A percentile compares a stretch with the other conserved stretches of the same genome.
Evolutionary conservation across 2,797 vertebrate species (phyloP).

Genomic region (Diplodus puntazzo): DNA sequence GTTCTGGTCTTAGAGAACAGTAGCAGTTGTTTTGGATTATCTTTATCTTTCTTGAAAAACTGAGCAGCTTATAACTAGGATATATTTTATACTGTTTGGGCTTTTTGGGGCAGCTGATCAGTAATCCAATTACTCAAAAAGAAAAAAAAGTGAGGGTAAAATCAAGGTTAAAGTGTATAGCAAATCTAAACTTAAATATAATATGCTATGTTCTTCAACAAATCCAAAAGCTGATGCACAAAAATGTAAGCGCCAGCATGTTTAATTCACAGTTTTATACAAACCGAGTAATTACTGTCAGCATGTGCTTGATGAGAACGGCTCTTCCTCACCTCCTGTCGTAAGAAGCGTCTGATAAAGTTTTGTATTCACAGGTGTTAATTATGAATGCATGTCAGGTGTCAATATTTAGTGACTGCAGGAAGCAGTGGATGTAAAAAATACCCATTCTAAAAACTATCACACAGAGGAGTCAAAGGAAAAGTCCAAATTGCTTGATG

Average conservation of each 20-base stretch:
- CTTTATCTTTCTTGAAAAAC: slow-evolving; percentile 16
- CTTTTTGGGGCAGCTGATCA: slow-evolving; percentile 17
- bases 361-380: slow-evolving; percentile 11
- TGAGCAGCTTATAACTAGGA: slow-evolving; percentile 1
- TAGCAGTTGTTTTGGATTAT: slow-evolving; percentile 1
- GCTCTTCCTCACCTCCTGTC: slow-evolving; percentile 9
- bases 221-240: slow-evolving; percentile 11
- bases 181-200: background rate
- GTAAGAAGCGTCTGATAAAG: background rate
- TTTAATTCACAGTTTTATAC: slow-evolving; percentile 31
- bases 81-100: background rate
- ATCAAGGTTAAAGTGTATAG: too few species aligned
- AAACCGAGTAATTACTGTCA: slow-evolving; percentile 38
- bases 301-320: slow-evolving; percentile 35
- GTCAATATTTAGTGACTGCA: slow-evolving; percentile 10
- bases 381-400: slow-evolving; percentile 17
- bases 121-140: slow-evolving; percentile 8
- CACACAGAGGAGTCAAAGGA: slow-evolving; percentile 22
- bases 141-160: too few species aligned
- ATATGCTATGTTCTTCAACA: background rate
- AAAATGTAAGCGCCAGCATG: slow-evolving; percentile 2
- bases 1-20: slow-evolving; percentile 1
- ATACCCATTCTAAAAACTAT: slow-evolving; percentile 1
- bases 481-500: slow-evolving; percentile 33
- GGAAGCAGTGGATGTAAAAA: slow-evolving; percentile 12